Conservation (phyloP, 2,113 vertebrate genomes). For the Mormyrus lacerda region DNA sequence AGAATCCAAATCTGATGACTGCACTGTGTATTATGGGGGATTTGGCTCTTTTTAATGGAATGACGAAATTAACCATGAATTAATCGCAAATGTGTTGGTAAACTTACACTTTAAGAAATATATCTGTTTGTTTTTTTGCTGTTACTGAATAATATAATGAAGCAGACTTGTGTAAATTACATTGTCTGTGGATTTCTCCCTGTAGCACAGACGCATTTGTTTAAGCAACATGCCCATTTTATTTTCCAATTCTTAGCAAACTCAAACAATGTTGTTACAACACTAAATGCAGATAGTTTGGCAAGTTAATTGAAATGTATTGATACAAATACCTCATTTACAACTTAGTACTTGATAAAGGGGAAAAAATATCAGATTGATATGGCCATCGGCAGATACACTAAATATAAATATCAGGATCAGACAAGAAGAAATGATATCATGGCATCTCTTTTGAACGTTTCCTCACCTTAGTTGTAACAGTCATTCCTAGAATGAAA, state of each 20-base stretch:
- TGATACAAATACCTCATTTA: neutral
- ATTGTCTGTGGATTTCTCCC: neutral
- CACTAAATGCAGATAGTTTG: neutral
- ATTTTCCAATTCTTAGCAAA: neutral
- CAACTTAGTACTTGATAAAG: neutral
- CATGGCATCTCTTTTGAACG: neutral
- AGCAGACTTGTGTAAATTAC: neutral
- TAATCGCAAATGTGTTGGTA: neutral
- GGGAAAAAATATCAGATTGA: neutral
- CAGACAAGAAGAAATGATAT: no score
- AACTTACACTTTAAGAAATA: no score
- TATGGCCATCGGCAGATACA: no score
- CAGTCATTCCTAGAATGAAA: neutral
- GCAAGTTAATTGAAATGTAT: neutral
- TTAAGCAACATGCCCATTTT: neutral
- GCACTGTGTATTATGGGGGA: neutral
- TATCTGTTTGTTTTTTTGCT: no score
- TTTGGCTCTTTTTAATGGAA: neutral
- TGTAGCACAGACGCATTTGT: neutral
- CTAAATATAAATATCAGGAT: no score
- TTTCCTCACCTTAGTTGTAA: neutral
- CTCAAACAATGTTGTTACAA: neutral
- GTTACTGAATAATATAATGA: no score
- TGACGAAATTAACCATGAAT: neutral
- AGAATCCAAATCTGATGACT: neutral